Percentiles rank a stretch among this genome's conserved stretches.
Conservation (phyloP, 2,797 vertebrate species). For the Parotocinclus haroldoi region DNA sequence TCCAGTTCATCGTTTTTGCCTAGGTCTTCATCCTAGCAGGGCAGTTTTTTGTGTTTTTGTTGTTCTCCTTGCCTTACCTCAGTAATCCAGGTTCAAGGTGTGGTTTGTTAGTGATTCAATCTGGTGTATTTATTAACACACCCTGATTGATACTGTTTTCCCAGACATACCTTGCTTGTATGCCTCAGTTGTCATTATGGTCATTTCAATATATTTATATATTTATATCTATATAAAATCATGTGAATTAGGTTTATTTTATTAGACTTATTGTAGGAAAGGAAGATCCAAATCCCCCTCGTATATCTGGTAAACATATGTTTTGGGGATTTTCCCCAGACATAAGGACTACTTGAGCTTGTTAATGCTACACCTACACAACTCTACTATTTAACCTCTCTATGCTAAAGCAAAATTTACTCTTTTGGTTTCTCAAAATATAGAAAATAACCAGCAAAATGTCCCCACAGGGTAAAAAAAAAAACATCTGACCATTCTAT, state of each 20-base stretch:
- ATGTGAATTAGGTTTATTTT: background rate
- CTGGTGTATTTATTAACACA: constrained; percentile 21
- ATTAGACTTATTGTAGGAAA: background rate
- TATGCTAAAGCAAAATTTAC: too few relatives aligned
- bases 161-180: background rate
- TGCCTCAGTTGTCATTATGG: background rate
- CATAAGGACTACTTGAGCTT: too few relatives aligned
- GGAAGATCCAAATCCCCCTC: too few relatives aligned
- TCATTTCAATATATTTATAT: background rate
- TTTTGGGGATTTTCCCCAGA: too few relatives aligned
- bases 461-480: too few relatives aligned
- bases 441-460: too few relatives aligned
- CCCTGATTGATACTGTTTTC: constrained; percentile 20
- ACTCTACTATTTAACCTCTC: too few relatives aligned
- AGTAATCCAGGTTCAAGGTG: constrained; percentile 40
- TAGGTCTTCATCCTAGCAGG: background rate
- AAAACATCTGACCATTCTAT: too few relatives aligned
- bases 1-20: background rate
- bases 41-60: constrained; percentile 15
- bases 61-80: constrained; percentile 26
- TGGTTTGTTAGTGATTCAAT: constrained; percentile 34
- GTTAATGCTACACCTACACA: too few relatives aligned
- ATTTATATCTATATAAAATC: background rate
- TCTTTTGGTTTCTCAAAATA: too few relatives aligned
- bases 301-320: too few relatives aligned